Conservation (phyloP, 2,797 vertebrate species). For the Diplodus sargus region DNA sequence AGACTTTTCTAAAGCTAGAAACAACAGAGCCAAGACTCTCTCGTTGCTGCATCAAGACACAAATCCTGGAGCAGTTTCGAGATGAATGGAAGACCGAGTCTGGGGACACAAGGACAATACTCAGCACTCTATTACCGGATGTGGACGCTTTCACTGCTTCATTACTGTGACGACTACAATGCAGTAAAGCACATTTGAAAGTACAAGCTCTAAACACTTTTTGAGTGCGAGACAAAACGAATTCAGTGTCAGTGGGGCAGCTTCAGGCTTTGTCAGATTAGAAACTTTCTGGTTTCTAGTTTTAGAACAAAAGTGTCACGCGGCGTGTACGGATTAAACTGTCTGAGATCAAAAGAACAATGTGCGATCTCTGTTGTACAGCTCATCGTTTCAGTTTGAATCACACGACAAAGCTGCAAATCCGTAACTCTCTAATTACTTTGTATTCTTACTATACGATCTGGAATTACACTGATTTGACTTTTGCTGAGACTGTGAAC, state of each 20-base stretch:
- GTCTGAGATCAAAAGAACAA: conserved; percentile 29
- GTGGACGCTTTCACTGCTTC: conserved; percentile 17
- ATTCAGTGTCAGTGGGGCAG: conserved; percentile 21
- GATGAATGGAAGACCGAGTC: conserved; percentile 21
- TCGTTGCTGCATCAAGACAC: conserved; percentile 47
- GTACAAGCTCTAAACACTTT: conserved; percentile 20
- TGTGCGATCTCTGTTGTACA: not conserved
- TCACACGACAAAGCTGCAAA: not conserved
- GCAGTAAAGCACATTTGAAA: conserved; percentile 13
- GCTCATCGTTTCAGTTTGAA: conserved; percentile 13
- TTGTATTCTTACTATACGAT: not conserved
- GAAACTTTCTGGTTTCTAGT: conserved; percentile 24
- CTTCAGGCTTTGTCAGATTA: conserved; percentile 50
- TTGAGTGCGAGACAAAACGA: not conserved
- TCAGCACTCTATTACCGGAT: conserved; percentile 16
- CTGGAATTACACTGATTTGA: conserved; percentile 14
- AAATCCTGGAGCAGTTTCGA: conserved; percentile 47
- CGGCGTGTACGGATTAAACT: conserved; percentile 32
- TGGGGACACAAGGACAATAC: conserved; percentile 32
- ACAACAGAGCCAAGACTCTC: conserved; percentile 39
- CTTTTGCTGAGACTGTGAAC: not conserved
- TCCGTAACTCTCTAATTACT: conserved; percentile 14
- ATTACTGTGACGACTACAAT: conserved; percentile 3
- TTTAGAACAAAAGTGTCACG: conserved; percentile 42
- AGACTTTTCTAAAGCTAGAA: conserved; percentile 35